Evolutionary conservation across 2,888 invertebrate species (phyloP).

Genomic region (Caenorhabditis sp.): DNA sequence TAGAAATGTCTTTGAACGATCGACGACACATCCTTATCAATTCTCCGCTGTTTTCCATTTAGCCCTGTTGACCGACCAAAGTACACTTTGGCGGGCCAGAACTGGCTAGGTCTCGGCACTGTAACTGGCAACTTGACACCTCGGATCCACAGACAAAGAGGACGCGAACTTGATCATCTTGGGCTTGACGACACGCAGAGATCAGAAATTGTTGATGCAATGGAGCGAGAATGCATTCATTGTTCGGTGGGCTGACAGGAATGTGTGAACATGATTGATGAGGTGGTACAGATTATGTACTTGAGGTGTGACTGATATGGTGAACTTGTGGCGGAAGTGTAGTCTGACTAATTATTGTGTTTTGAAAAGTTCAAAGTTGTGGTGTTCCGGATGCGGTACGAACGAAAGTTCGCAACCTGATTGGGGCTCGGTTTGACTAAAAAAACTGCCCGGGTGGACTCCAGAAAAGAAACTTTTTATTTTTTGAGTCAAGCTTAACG

Average conservation of each 20-base stretch:
- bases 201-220: constrained; percentile 10
- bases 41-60: constrained; percentile 8
- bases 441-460: no score
- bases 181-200: no score
- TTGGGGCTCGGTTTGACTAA: no score
- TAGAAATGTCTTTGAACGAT: constrained; percentile 17
- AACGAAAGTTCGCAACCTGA: no score
- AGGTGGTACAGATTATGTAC: background rate
- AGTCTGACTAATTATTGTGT: background rate
- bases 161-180: no score
- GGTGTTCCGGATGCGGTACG: no score
- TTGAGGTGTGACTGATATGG: constrained; percentile 8
- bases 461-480: no score
- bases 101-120: no score
- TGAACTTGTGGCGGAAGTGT: background rate
- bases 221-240: constrained; percentile 25
- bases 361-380: background rate
- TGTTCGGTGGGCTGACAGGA: constrained; percentile 12
- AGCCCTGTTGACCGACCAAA: constrained; percentile 48
- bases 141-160: constrained; percentile 27
- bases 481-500: no score
- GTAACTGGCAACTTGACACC: constrained; percentile 12
- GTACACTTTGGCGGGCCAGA: constrained; percentile 20
- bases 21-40: constrained; percentile 12
- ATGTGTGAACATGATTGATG: constrained; percentile 20